phyloP scores from a whole-genome alignment of 2,113 vertebrate genomes.

The Isurus oxyrinchus region DNA sequence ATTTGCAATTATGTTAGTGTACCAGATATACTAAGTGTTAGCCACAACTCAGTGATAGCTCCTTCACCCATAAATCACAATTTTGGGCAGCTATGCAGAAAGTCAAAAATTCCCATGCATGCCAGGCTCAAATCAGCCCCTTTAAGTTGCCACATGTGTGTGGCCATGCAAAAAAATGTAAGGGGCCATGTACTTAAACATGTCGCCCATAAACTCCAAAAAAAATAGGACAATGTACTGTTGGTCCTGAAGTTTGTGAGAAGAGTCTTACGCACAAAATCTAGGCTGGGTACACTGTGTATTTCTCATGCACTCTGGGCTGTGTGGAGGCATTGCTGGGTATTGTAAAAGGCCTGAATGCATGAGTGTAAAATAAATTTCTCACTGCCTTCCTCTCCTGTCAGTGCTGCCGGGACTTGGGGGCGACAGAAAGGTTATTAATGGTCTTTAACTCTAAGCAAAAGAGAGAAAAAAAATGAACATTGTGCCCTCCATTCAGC shows the following conservation, averaged over 20 bases:
- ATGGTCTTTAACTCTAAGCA: conserved; percentile 24
- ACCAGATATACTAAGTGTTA: background rate
- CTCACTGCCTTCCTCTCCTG: conserved; percentile 30
- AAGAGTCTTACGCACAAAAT: background rate
- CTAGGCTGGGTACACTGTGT: background rate
- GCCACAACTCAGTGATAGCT: background rate
- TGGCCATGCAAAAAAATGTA: too few relatives aligned
- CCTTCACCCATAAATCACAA: background rate
- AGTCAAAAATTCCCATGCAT: too few relatives aligned
- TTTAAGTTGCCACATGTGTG: too few relatives aligned
- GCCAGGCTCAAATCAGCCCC: too few relatives aligned
- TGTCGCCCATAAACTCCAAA: too few relatives aligned
- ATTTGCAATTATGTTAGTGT: background rate
- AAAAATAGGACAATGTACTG: too few relatives aligned
- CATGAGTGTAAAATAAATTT: background rate
- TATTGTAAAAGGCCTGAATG: background rate
- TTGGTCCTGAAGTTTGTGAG: too few relatives aligned
- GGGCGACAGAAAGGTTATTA: conserved; percentile 26
- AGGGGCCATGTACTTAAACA: too few relatives aligned
- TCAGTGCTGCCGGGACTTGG: conserved; percentile 8
- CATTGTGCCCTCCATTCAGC: background rate
- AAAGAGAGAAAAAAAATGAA: background rate
- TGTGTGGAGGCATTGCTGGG: background rate
- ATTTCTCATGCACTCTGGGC: background rate
- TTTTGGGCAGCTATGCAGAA: too few relatives aligned